Percentiles rank a stretch among this genome's conserved stretches.
Evolutionary conservation across 2,797 vertebrate genomes (phyloP).

Genomic region (Choloepus didactylus): DNA sequence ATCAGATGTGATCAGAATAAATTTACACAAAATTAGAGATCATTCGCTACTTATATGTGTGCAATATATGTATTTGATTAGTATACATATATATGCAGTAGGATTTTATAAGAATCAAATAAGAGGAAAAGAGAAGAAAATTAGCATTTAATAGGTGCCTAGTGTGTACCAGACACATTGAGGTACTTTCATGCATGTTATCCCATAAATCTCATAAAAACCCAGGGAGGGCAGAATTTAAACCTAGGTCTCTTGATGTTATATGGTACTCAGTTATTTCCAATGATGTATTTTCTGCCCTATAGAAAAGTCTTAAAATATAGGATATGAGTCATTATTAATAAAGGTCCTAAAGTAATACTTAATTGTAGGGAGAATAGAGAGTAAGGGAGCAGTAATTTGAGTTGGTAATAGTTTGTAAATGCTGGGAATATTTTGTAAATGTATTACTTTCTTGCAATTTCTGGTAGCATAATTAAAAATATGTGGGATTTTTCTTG

Average conservation of each 20-base stretch:
- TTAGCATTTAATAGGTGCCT: background rate
- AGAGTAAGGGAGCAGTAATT: slow-evolving; percentile 48
- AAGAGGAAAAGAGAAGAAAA: slow-evolving; percentile 24
- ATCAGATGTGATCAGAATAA: slow-evolving; percentile 34
- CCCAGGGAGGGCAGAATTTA: background rate
- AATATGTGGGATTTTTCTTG: slow-evolving; percentile 43
- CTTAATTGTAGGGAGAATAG: background rate
- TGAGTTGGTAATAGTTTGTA: background rate
- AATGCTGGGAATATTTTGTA: slow-evolving; percentile 48
- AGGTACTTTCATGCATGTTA: background rate
- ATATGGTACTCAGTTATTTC: slow-evolving; percentile 9
- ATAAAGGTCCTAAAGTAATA: slow-evolving; percentile 13
- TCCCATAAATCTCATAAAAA: background rate
- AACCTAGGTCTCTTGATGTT: background rate
- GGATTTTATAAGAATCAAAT: slow-evolving; percentile 34
- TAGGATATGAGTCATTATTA: slow-evolving; percentile 42
- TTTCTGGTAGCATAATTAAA: slow-evolving; percentile 61
- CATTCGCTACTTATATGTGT: slow-evolving; percentile 2
- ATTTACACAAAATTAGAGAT: slow-evolving; percentile 51
- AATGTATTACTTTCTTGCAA: slow-evolving; percentile 53
- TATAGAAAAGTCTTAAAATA: background rate
- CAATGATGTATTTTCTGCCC: slow-evolving; percentile 33
- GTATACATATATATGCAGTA: background rate
- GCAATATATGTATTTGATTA: background rate
- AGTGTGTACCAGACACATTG: background rate